Conservation (phyloP, 2,888 invertebrate genomes). For the Cybosia mesomella region DNA sequence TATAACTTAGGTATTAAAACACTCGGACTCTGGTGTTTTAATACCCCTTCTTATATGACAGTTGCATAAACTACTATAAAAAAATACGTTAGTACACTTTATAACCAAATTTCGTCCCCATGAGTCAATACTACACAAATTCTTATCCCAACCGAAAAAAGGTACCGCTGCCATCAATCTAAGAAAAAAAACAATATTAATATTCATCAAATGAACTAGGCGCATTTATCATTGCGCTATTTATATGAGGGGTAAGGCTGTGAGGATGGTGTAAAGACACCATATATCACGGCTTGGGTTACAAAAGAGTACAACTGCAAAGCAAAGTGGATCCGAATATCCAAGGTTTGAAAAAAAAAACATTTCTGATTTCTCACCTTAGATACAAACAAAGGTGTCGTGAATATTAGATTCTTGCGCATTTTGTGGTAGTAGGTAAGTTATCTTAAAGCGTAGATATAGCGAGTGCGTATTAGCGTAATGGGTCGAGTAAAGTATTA, state of each 20-base stretch:
- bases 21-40: too few species aligned
- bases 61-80: too few species aligned
- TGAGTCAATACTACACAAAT: neutral
- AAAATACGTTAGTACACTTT: too few species aligned
- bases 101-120: neutral
- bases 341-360: neutral
- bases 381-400: neutral
- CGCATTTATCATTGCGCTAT: conserved; percentile 43
- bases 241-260: conserved; percentile 36
- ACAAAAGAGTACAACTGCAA: conserved; percentile 57
- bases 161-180: conserved; percentile 14
- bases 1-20: too few species aligned
- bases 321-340: conserved; percentile 30
- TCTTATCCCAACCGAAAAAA: conserved; percentile 6
- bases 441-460: too few species aligned
- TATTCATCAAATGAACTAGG: conserved; percentile 40
- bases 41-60: too few species aligned
- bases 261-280: conserved; percentile 41
- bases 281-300: conserved; percentile 64
- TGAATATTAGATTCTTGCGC: too few species aligned
- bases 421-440: too few species aligned
- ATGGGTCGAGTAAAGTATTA: too few species aligned
- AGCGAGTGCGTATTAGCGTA: too few species aligned
- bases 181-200: conserved; percentile 38
- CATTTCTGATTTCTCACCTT: neutral